These are phyloP conservation scores for Meliscaeva auricollis DNA, from an alignment of 2,888 invertebrate species.

Conservation along the genomic window DNA sequence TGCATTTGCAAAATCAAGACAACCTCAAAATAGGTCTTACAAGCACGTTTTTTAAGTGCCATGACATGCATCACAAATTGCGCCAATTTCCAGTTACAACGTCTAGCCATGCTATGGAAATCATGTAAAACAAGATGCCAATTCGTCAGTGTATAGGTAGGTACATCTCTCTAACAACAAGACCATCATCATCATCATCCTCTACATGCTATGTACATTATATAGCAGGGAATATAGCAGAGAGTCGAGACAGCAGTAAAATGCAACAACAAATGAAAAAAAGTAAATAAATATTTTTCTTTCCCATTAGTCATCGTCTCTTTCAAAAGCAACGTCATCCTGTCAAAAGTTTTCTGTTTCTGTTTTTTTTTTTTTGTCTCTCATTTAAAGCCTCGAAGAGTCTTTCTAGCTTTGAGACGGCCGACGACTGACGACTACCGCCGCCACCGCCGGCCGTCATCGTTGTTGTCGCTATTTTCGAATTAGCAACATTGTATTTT, in stretches of 20 bases:
- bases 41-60: conserved; percentile 16
- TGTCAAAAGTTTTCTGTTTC: conserved; percentile 22
- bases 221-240: background rate
- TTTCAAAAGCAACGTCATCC: conserved; percentile 35
- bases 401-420: background rate
- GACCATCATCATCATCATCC: conserved; percentile 12
- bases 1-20: conserved; percentile 23
- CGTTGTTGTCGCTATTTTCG: too few relatives aligned
- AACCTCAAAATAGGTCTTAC: conserved; percentile 21
- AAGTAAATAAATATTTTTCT: conserved; percentile 10
- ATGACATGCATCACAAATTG: conserved; percentile 31
- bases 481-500: conserved; percentile 23
- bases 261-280: conserved; percentile 3
- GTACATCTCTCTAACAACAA: background rate
- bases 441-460: background rate
- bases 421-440: background rate
- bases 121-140: conserved; percentile 34
- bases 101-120: conserved; percentile 28
- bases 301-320: conserved; percentile 38
- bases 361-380: background rate
- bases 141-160: background rate
- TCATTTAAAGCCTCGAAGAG: background rate
- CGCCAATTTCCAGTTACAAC: conserved; percentile 31
- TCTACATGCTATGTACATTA: too few relatives aligned
- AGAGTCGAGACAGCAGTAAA: background rate